Conservation (phyloP, 2,113 vertebrate genomes). For the Triplophysa rosa region DNA sequence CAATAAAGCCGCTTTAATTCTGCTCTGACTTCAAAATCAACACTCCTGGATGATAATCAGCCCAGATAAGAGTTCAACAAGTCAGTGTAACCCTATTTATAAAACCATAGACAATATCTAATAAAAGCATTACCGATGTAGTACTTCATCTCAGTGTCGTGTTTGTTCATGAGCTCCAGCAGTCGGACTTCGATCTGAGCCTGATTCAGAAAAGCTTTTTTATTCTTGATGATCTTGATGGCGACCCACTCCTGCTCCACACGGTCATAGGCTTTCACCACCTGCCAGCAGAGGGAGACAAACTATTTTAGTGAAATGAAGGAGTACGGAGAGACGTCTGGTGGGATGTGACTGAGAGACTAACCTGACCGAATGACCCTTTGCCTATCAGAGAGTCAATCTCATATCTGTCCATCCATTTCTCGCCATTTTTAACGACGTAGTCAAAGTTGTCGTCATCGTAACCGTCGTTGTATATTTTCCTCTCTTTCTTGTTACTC, state of each 20-base stretch:
- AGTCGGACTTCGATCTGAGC: constrained; percentile 99
- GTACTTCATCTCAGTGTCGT: constrained; percentile 99
- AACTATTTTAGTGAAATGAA: not conserved
- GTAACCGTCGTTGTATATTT: constrained; percentile 97
- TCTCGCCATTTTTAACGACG: constrained; percentile 98
- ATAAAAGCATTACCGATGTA: constrained; percentile 87
- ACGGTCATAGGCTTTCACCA: constrained; percentile 97
- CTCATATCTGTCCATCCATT: constrained; percentile 99
- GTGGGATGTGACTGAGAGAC: not conserved
- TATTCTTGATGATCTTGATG: constrained; percentile 99
- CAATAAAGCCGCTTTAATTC: no score
- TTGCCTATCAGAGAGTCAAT: constrained; percentile 99
- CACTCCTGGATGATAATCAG: no score
- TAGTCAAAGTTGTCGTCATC: constrained; percentile 99
- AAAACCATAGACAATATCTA: no score
- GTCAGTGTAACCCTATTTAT: no score
- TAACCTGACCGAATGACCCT: constrained; percentile 98
- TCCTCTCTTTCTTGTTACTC: constrained; percentile 98
- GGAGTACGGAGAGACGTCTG: no score
- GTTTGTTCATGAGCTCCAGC: constrained; percentile 99
- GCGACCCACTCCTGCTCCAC: constrained; percentile 98
- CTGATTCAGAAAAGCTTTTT: constrained; percentile 99
- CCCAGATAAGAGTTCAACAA: no score
- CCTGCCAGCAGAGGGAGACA: constrained; percentile 69
- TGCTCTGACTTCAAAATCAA: no score